Evolutionary conservation across 2,113 vertebrate genomes (phyloP), one percentile per base, ranked within the genome.

Genomic region (Microtus montanus): DNA sequence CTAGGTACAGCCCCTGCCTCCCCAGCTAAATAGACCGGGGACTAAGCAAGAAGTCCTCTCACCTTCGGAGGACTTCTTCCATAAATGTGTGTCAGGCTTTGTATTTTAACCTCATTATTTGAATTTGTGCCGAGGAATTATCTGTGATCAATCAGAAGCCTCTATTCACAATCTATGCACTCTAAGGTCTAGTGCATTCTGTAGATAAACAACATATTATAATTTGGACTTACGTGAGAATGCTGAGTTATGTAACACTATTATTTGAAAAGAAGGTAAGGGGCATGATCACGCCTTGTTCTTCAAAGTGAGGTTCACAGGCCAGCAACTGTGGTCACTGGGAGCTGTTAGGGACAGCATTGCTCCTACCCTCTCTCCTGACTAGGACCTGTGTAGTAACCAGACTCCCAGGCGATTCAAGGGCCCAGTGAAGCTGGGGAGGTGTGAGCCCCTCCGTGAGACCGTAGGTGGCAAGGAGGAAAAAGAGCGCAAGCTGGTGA

Each of bases 51-150:
- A 49, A 86, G 54, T 52, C 33, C 54, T 80, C 47, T 88, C 61
- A 35, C 24, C 54, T 92, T 77, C 52, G 14, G 94, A 86, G 52
- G 89, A 58, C 74, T 87, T 90, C 44, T 95, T 58, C 82, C 49
- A 66, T 41, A 80, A 26, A 70, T 10, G 63, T 75, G 49, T 1
- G 8, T 74, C 20, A 14, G 9, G 4, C 3, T 74, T 90, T 58
- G 5, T 26, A 78, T 87, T 95, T 80, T 84, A 90, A 77, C 12
- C 92, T 92, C 10, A 52, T 58, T 75, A 58, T 41, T 75, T 91
- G 84, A 91, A 82, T 90, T n/a, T 17, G 15, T n/a, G 30, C 38
- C 68, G 79, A 54, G 73, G 82, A 83, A 84, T 84, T 44, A 61
- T 33, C 64, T 92, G 63, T 38, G 30, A 20, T n/a, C 44, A 41